Percentiles rank a stretch among this genome's conserved stretches.
These are phyloP conservation scores for Amphimedon queenslandica DNA, from an alignment of 37 sponge, comb jelly and placozoan species.

Conservation along the genomic window DNA sequence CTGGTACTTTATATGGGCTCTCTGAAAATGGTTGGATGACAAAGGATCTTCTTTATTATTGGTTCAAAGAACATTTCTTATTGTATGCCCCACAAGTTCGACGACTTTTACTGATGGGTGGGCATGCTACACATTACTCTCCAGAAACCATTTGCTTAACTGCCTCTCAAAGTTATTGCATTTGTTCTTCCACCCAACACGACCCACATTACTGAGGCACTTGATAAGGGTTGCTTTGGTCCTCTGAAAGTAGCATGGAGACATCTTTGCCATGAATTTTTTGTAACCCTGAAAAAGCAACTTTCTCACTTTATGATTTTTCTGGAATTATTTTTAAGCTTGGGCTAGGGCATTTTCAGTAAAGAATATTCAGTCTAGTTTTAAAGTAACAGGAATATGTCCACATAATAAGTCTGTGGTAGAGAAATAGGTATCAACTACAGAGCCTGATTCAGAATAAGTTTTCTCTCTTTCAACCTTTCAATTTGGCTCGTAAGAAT, in stretches of 20 bases:
- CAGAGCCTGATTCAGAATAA: no score
- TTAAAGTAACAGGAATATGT: no score
- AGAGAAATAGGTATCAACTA: no score
- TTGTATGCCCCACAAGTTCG: slow-evolving; percentile 26
- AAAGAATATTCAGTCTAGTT: no score
- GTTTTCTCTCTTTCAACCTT: no score
- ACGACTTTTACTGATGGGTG: slow-evolving; percentile 44
- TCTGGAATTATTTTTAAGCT: no score
- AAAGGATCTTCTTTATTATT: slow-evolving; percentile 24
- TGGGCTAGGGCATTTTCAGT: no score
- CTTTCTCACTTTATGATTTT: no score
- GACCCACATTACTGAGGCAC: slow-evolving; percentile 41
- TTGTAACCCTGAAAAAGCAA: no score
- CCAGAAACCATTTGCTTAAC: slow-evolving; percentile 1
- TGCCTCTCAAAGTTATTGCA: slow-evolving; percentile 8
- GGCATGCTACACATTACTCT: slow-evolving; percentile 38
- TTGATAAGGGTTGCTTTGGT: slow-evolving; percentile 40
- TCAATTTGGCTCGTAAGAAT: no score
- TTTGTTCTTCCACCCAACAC: slow-evolving; percentile 48
- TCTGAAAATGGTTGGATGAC: slow-evolving; percentile 48
- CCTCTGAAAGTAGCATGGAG: slow-evolving; percentile 24
- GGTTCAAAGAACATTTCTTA: slow-evolving; percentile 49
- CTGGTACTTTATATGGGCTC: slow-evolving; percentile 37
- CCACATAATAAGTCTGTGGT: no score
- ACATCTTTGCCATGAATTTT: no score